Conservation (phyloP, 2,797 vertebrate species). For the Microctenopoma steveboyesi region DNA sequence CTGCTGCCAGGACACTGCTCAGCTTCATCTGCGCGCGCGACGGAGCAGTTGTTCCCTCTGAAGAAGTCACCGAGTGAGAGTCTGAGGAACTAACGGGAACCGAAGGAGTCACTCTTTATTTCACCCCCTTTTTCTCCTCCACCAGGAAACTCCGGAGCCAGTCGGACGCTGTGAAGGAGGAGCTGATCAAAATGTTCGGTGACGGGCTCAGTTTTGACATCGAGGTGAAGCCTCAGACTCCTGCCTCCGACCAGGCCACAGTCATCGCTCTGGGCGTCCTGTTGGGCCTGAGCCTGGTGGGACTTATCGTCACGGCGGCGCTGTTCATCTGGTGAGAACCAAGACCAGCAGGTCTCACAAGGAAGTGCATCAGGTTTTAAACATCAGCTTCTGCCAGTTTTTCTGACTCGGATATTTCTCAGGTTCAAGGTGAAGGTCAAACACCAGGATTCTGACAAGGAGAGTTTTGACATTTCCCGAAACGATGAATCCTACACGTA, state of each 20-base stretch:
- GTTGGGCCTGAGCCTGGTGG: constrained; percentile 60
- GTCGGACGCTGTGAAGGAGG: constrained; percentile 44
- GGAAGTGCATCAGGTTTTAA: not conserved
- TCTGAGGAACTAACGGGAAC: no score
- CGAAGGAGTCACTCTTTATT: no score
- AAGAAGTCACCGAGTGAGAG: constrained; percentile 72
- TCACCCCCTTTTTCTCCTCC: not conserved
- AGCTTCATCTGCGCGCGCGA: constrained; percentile 62
- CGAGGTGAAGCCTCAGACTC: not conserved
- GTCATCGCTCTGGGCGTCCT: constrained; percentile 71
- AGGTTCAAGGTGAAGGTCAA: constrained; percentile 55
- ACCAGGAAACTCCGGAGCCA: constrained; percentile 68
- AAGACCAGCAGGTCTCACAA: constrained; percentile 1
- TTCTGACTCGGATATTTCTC: not conserved
- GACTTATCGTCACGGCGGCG: constrained; percentile 61
- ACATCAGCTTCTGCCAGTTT: no score
- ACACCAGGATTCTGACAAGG: constrained; percentile 21
- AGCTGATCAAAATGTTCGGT: constrained; percentile 74
- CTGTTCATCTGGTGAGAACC: constrained; percentile 71
- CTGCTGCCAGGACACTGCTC: constrained; percentile 54
- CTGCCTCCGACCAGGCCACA: constrained; percentile 17
- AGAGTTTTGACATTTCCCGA: constrained; percentile 9
- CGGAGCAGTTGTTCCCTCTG: constrained; percentile 40
- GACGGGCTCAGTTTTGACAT: constrained; percentile 36
- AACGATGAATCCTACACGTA: constrained; percentile 8